Evolutionary conservation across 2,797 vertebrate species (phyloP), one percentile per base, ranked within the genome.

Genomic region (Sciurus vulgaris): DNA sequence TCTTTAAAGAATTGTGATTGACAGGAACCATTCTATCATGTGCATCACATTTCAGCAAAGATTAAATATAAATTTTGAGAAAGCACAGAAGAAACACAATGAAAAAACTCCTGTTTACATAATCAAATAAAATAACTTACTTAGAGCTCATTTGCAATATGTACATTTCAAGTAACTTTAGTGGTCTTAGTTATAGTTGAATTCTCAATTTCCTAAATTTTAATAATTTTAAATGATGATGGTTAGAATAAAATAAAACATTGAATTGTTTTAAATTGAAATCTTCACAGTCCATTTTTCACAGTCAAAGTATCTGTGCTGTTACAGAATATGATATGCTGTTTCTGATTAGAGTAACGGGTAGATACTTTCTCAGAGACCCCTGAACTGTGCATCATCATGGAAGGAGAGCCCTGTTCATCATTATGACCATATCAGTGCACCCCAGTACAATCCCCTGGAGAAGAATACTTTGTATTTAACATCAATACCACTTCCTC

Each of bases 191-290:
- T 84, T 93, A 41, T 78, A 63, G 63, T 6, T 63, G 0, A 11
- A 91, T 82, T 95, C 47, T 81, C 47, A 82, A 70, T 3, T 65
- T 84, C n/a, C 28, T 84, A 82, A 61, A 92, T 83, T 94, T 79
- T 61, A 90, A 70, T 38, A n/a, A 92, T 69, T 97, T 95, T 89
- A 79, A 96, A 79, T 94, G 38, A 33, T 33, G 15, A 72, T 56
- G 9, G 5, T 70, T 90, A 78, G 92, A 88, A 82, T 9, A 59
- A 79, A 86, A 93, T 24, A 56, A 3, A 61, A 85, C 47, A 12
- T 67, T 86, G 77, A n/a, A 2, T 44, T 79, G 56, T 28, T 17
- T 95, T 73, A 88, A 78, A 59, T 83, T 59, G 86, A 86, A 89
- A 74, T 41, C 41, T 79, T 59, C 54, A 35, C 5, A 73, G 28